Evolutionary conservation across 92 coral and sea anemone species (phyloP).

Genomic region (Scolanthus callimorphus): DNA sequence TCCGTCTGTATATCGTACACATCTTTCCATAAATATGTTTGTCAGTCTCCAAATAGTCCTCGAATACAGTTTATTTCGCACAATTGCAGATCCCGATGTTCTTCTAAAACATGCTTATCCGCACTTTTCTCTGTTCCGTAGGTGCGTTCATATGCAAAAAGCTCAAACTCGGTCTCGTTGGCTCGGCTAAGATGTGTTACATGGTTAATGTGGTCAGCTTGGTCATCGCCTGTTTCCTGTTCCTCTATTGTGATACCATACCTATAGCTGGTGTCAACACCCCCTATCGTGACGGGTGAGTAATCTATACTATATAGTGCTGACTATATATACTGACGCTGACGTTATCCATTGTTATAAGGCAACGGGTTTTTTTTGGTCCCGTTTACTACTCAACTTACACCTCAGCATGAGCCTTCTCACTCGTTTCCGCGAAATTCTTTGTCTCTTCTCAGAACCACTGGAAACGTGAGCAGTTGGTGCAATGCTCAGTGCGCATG

Average conservation of each 20-base stretch:
- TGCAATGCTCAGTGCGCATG: conserved; percentile 66
- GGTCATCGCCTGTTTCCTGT: conserved; percentile 39
- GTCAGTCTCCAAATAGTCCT: too few relatives aligned
- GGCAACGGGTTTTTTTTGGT: too few relatives aligned
- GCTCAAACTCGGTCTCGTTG: conserved; percentile 43
- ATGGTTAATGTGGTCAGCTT: conserved; percentile 50
- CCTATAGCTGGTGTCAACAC: conserved; percentile 54
- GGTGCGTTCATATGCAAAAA: conserved; percentile 84
- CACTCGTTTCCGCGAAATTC: too few relatives aligned
- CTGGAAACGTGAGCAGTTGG: conserved; percentile 24
- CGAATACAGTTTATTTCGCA: too few relatives aligned
- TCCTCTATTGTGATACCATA: conserved; percentile 49
- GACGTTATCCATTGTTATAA: neutral
- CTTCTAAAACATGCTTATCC: too few relatives aligned
- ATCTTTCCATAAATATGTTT: too few relatives aligned
- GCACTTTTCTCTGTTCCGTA: too few relatives aligned
- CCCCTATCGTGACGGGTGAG: conserved; percentile 16
- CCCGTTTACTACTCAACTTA: too few relatives aligned
- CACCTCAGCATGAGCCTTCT: too few relatives aligned
- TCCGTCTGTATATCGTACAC: too few relatives aligned
- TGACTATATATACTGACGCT: neutral
- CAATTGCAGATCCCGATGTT: too few relatives aligned
- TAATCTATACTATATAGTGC: neutral
- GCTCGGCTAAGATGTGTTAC: conserved; percentile 88
- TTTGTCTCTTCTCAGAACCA: conserved; percentile 17